These are phyloP conservation scores for Rhyacichthys aspro DNA, from an alignment of 2,797 vertebrate genomes.

Conservation along the genomic window DNA sequence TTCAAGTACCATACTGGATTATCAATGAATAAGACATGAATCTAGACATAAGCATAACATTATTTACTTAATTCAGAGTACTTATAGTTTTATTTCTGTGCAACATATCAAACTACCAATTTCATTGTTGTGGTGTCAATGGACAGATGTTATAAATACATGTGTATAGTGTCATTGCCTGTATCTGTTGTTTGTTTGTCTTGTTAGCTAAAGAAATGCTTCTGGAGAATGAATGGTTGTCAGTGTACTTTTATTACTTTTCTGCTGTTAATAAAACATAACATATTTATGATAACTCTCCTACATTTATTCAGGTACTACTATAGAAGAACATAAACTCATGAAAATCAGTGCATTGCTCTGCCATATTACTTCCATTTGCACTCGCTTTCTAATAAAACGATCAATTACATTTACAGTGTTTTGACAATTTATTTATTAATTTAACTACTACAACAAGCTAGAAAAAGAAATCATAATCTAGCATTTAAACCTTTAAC, in stretches of 20 bases:
- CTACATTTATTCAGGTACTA: constrained; percentile 10
- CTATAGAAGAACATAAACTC: constrained; percentile 12
- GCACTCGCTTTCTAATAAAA: constrained; percentile 61
- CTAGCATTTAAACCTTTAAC: constrained; percentile 26
- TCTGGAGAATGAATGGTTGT: neutral
- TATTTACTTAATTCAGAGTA: too few relatives aligned
- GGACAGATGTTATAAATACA: constrained; percentile 1
- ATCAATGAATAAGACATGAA: too few relatives aligned
- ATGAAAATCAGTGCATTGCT: constrained; percentile 3
- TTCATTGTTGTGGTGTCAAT: neutral
- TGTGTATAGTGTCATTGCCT: constrained; percentile 1
- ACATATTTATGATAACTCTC: neutral
- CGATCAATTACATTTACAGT: constrained; percentile 5
- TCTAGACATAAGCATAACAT: too few relatives aligned
- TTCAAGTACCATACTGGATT: too few relatives aligned
- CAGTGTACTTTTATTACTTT: constrained; percentile 10
- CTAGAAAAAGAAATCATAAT: constrained; percentile 26
- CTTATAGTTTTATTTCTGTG: too few relatives aligned
- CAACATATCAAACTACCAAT: too few relatives aligned
- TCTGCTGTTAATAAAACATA: constrained; percentile 9
- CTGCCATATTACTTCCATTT: constrained; percentile 33
- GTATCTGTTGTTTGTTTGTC: neutral
- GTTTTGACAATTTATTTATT: constrained; percentile 42
- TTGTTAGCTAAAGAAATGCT: constrained; percentile 5
- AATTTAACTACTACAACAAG: constrained; percentile 28